Evolutionary conservation across 2,797 vertebrate species (phyloP).

Genomic region (Malurus leucopterus): DNA sequence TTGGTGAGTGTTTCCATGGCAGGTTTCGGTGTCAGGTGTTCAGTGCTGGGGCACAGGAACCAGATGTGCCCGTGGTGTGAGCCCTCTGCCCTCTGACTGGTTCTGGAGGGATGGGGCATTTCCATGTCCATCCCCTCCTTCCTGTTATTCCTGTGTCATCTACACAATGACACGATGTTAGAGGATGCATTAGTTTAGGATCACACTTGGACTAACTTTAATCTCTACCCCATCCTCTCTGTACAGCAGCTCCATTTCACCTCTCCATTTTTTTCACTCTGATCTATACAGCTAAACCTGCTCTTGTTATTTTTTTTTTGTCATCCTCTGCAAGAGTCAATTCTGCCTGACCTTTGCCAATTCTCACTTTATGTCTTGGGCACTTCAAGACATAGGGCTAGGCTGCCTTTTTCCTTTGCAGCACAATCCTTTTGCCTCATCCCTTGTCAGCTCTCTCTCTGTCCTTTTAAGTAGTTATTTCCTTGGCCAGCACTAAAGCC

Average conservation of each 20-base stretch:
- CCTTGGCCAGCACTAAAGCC: constrained; percentile 1
- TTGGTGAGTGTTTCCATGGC: not conserved
- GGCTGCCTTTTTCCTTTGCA: constrained; percentile 12
- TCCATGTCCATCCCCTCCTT: not conserved
- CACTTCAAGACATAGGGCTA: not conserved
- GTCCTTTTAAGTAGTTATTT: constrained; percentile 22
- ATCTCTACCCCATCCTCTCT: not conserved
- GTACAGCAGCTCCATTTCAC: not conserved
- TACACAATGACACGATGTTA: not conserved
- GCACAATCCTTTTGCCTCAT: not conserved
- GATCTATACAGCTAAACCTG: not conserved
- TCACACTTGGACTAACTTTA: not conserved
- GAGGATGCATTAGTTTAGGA: not conserved
- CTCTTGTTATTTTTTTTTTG: constrained; percentile 6
- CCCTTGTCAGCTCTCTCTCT: not conserved
- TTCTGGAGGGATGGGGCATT: not conserved
- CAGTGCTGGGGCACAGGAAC: not conserved
- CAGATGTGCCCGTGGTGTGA: not conserved
- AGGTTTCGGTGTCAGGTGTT: not conserved
- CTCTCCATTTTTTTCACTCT: not conserved
- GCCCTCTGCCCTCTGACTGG: not conserved
- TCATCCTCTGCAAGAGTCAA: not conserved
- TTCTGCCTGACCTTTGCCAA: constrained; percentile 27
- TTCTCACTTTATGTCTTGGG: constrained; percentile 23
- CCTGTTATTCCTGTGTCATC: not conserved